Evolutionary conservation across 2,797 vertebrate genomes (phyloP).

Genomic region (Salmo trutta): DNA sequence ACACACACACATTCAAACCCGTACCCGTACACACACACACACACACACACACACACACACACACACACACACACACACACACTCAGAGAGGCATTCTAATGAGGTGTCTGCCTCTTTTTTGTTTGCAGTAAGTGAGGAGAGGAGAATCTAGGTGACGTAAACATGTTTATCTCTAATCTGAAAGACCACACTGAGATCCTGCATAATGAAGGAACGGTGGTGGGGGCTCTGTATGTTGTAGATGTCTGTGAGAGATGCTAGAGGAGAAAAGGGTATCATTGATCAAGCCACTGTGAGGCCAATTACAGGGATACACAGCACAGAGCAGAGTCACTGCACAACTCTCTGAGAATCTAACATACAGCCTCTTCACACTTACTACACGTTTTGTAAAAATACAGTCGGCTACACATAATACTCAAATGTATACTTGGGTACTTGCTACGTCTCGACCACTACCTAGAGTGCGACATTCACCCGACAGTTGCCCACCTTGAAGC

Average conservation of each 20-base stretch:
- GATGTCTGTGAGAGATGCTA: not conserved
- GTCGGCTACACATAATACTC: too few species aligned
- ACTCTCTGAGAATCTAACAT: too few species aligned
- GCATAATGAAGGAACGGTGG: slow-evolving; percentile 16
- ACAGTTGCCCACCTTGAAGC: not conserved
- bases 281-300: not conserved
- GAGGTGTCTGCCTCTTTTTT: slow-evolving; percentile 22
- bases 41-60: slow-evolving; percentile 31
- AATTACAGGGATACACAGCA: not conserved
- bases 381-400: too few species aligned
- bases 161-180: slow-evolving; percentile 56
- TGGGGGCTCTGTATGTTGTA: too few species aligned
- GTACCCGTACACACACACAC: slow-evolving; percentile 16
- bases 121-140: slow-evolving; percentile 31
- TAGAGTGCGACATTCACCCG: too few species aligned
- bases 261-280: not conserved
- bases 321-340: not conserved
- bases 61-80: slow-evolving; percentile 32
- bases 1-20: slow-evolving; percentile 4
- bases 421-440: too few species aligned
- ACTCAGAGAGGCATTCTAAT: slow-evolving; percentile 21
- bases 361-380: too few species aligned
- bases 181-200: slow-evolving; percentile 25
- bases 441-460: too few species aligned
- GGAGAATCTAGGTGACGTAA: slow-evolving; percentile 38